Conservation (phyloP, 2,113 vertebrate genomes). For the Cynopterus brachyotis region DNA sequence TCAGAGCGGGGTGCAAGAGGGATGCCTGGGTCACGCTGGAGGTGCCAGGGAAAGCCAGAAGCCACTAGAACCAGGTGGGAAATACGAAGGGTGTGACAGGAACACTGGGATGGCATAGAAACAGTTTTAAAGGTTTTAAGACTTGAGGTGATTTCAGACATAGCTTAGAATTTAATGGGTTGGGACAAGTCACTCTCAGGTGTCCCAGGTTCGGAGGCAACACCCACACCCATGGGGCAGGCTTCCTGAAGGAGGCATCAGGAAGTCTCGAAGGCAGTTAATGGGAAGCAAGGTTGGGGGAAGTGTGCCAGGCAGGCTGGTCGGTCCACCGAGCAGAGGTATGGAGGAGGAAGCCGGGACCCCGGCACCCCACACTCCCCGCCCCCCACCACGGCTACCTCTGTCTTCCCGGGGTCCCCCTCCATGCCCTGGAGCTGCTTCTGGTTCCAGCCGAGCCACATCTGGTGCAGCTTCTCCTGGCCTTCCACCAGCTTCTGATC, state of each 20-base stretch:
- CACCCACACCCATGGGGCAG: not conserved
- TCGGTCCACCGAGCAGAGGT: not conserved
- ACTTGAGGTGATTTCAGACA: not conserved
- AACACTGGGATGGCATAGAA: fast-evolving
- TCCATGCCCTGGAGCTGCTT: constrained; percentile 76
- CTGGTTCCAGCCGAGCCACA: constrained; percentile 90
- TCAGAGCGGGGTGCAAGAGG: not conserved
- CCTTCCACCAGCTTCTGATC: constrained; percentile 87
- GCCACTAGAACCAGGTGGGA: not conserved
- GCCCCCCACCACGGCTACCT: constrained; percentile 69
- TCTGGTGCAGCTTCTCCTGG: constrained; percentile 88
- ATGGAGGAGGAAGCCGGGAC: not conserved
- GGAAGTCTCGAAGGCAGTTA: not conserved
- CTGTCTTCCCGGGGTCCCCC: constrained; percentile 40
- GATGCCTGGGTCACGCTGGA: not conserved
- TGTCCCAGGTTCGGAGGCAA: not conserved
- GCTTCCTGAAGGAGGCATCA: not conserved
- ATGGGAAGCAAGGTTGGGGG: not conserved
- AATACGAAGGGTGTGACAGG: not conserved
- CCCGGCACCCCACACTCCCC: not conserved
- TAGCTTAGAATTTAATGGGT: not conserved
- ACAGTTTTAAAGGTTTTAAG: not conserved
- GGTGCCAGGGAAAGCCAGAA: too few relatives aligned
- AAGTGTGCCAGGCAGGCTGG: fast-evolving
- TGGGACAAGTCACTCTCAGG: too few relatives aligned